phyloP scores from a whole-genome alignment of 35 echinoderm and acorn worm species.

The Holothuria glaberrima region DNA sequence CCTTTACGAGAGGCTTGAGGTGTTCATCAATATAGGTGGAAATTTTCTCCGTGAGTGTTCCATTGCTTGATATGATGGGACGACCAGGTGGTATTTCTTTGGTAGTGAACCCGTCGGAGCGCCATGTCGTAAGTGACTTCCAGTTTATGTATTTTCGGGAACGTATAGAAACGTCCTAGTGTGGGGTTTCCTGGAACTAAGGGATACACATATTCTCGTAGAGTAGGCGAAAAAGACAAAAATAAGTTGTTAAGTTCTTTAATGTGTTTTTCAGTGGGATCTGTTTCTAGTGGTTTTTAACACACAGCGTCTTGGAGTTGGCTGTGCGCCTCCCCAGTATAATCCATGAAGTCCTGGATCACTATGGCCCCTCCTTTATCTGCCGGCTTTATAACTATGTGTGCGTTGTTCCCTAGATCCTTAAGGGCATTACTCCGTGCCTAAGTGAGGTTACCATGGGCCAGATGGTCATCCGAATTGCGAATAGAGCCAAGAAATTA shows the following conservation, averaged over 20 bases:
- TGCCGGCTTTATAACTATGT: not conserved
- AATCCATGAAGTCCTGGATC: not conserved
- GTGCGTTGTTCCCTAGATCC: not conserved
- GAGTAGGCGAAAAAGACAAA: too few species aligned
- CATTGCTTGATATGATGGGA: too few species aligned
- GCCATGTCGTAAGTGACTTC: not conserved
- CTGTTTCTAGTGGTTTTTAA: not conserved
- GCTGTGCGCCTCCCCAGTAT: not conserved
- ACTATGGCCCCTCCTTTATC: conserved; percentile 17
- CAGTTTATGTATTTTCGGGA: not conserved
- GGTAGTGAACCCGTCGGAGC: too few species aligned
- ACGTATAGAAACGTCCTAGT: not conserved
- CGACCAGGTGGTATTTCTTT: too few species aligned
- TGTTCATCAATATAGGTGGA: not conserved
- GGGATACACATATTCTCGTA: too few species aligned
- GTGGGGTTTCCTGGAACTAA: not conserved
- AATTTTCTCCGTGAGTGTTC: too few species aligned
- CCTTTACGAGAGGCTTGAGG: not conserved
- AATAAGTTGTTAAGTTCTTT: too few species aligned
- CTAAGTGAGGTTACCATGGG: not conserved
- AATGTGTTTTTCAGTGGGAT: not conserved
- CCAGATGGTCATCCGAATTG: too few species aligned
- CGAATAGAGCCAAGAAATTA: not conserved
- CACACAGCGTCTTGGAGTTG: not conserved
- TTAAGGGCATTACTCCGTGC: not conserved